Percentiles rank a stretch among this genome's conserved stretches.
phyloP scores from a whole-genome alignment of 1,140 invertebrate genomes.

The Ridgeia piscesae region DNA sequence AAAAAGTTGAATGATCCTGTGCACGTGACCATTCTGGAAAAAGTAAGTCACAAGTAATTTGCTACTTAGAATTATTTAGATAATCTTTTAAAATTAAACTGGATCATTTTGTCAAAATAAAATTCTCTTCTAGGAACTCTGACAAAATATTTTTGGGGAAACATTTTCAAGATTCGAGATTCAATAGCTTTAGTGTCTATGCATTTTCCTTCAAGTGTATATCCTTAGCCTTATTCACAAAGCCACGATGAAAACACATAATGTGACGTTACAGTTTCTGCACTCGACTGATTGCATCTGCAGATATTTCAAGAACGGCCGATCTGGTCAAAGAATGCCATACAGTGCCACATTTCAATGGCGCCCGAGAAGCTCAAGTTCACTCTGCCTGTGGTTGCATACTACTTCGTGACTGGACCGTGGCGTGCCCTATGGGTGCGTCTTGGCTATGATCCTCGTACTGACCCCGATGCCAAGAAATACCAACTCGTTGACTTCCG shows the following conservation, averaged over 20 bases:
- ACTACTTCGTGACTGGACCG: conserved; percentile 83
- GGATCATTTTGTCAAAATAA: too few species aligned
- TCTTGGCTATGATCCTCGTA: conserved; percentile 83
- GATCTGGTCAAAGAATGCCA: conserved; percentile 79
- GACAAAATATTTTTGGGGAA: too few species aligned
- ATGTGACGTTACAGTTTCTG: neutral
- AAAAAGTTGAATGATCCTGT: neutral
- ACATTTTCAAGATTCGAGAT: too few species aligned
- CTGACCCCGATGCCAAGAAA: conserved; percentile 72
- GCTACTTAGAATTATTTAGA: neutral
- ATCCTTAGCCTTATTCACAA: neutral
- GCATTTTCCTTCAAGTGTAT: too few species aligned
- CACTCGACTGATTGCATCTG: conserved; percentile 37
- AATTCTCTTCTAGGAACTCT: too few species aligned
- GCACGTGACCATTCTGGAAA: neutral
- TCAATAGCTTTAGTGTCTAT: too few species aligned
- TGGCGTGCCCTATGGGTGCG: conserved; percentile 84
- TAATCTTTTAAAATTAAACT: too few species aligned
- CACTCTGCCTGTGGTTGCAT: conserved; percentile 78
- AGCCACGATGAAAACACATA: neutral
- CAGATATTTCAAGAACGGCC: conserved; percentile 73
- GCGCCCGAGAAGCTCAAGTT: conserved; percentile 67
- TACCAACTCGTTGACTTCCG: conserved; percentile 88
- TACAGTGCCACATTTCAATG: conserved; percentile 65
- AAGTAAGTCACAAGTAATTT: neutral